Percentiles rank a stretch among this genome's conserved stretches.
phyloP scores from a whole-genome alignment of 2,113 vertebrate species.

The Myiagra hebetior region DNA sequence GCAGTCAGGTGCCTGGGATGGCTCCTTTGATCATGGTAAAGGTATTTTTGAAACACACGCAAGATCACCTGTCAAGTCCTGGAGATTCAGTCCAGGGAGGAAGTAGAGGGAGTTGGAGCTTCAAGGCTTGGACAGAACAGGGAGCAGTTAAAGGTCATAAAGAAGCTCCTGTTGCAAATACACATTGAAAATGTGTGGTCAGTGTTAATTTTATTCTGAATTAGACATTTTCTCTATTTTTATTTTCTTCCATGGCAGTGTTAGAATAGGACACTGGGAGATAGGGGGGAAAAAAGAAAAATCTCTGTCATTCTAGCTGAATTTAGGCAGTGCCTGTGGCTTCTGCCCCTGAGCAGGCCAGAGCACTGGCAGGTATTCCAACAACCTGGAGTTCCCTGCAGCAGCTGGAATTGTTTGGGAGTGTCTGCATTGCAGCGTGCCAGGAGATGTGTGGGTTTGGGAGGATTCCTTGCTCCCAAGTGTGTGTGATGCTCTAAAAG shows the following conservation, averaged over 20 bases:
- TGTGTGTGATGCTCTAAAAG: not conserved
- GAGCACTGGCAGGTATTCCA: not conserved
- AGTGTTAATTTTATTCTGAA: not conserved
- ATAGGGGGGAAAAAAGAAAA: not conserved
- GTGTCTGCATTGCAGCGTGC: slow-evolving; percentile 43
- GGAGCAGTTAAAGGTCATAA: not conserved
- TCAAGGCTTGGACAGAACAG: not conserved
- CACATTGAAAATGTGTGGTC: not conserved
- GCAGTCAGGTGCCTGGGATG: not conserved
- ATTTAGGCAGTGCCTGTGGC: not conserved
- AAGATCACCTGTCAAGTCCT: not conserved
- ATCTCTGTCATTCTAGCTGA: not conserved
- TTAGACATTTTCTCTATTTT: not conserved
- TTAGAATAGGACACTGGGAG: not conserved
- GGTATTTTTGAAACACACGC: too few species aligned
- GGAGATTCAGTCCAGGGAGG: not conserved
- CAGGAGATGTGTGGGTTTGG: not conserved
- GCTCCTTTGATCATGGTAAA: not conserved
- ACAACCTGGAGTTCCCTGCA: not conserved
- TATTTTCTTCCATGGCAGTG: not conserved
- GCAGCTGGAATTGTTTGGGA: not conserved
- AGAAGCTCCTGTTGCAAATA: not conserved
- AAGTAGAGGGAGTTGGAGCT: not conserved
- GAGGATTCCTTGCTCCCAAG: not conserved
- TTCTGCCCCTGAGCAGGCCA: not conserved